Percentiles rank a stretch among this genome's conserved stretches.
Evolutionary conservation across 2,888 invertebrate genomes (phyloP).

Genomic region (Tipula lateralis): DNA sequence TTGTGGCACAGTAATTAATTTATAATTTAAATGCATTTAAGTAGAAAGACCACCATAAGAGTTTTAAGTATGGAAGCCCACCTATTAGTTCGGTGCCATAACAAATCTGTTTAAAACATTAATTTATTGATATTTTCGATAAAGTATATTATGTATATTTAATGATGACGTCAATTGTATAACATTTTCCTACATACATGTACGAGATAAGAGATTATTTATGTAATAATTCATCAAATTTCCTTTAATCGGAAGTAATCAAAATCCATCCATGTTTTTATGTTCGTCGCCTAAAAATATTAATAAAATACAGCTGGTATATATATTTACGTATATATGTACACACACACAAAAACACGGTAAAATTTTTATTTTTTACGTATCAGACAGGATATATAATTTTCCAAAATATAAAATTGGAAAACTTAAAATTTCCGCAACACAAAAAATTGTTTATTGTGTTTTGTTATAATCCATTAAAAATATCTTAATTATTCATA

Average conservation of each 20-base stretch:
- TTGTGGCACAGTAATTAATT: too few relatives aligned
- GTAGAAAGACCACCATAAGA: too few relatives aligned
- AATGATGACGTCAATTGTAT: neutral
- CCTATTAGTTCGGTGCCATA: too few relatives aligned
- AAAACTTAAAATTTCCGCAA: neutral
- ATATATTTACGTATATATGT: too few relatives aligned
- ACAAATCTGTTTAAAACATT: too few relatives aligned
- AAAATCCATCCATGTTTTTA: neutral
- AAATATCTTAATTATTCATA: slow-evolving; percentile 6
- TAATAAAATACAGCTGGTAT: neutral
- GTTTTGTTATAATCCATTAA: neutral
- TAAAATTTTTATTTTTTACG: neutral
- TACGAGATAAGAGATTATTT: neutral
- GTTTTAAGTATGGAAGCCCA: too few relatives aligned
- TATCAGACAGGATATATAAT: neutral
- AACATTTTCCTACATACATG: neutral
- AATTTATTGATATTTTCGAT: too few relatives aligned
- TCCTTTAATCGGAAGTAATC: neutral
- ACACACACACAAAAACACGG: neutral
- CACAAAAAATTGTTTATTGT: neutral
- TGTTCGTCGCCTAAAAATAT: neutral
- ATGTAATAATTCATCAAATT: neutral
- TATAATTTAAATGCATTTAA: too few relatives aligned
- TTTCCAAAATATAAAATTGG: neutral
- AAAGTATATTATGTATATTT: neutral